Conservation (phyloP, 2,113 vertebrate genomes). For the Clarias gariepinus region DNA sequence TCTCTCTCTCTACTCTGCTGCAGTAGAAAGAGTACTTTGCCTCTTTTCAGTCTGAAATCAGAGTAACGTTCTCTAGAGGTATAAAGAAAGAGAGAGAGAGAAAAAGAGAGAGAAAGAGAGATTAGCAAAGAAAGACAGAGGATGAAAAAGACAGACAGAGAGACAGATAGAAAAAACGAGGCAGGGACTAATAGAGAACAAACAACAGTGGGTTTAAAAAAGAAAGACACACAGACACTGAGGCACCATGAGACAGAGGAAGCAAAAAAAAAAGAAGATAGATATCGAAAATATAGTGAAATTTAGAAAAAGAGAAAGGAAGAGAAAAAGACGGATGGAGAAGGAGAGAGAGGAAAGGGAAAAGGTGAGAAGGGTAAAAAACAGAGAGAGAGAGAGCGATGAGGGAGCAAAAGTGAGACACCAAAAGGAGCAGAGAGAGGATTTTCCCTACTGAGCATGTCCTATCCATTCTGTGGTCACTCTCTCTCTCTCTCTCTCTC, state of each 20-base stretch:
- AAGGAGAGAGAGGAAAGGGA: background rate
- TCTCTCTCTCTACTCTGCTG: background rate
- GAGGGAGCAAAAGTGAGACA: background rate
- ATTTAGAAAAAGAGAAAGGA: slow-evolving; percentile 11
- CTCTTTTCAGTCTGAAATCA: background rate
- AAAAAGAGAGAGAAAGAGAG: background rate
- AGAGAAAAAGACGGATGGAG: background rate
- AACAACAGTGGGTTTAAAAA: background rate
- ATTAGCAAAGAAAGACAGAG: background rate
- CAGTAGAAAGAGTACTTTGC: background rate
- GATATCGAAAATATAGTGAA: slow-evolving; percentile 9
- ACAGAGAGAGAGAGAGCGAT: slow-evolving; percentile 14
- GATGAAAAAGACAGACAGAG: background rate
- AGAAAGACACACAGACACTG: background rate
- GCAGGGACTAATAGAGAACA: slow-evolving; percentile 1
- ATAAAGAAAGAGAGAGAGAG: background rate
- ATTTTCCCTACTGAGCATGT: slow-evolving; percentile 30
- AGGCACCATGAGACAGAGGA: background rate
- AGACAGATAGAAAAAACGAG: background rate
- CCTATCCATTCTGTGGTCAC: slow-evolving; percentile 34
- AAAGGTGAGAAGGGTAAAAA: background rate
- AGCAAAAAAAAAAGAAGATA: background rate
- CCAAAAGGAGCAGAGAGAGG: slow-evolving; percentile 14
- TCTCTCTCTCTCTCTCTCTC: slow-evolving; percentile 31
- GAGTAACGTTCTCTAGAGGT: background rate